These are phyloP conservation scores for Sciurus vulgaris DNA, from an alignment of 2,797 vertebrate species.

Conservation along the genomic window DNA sequence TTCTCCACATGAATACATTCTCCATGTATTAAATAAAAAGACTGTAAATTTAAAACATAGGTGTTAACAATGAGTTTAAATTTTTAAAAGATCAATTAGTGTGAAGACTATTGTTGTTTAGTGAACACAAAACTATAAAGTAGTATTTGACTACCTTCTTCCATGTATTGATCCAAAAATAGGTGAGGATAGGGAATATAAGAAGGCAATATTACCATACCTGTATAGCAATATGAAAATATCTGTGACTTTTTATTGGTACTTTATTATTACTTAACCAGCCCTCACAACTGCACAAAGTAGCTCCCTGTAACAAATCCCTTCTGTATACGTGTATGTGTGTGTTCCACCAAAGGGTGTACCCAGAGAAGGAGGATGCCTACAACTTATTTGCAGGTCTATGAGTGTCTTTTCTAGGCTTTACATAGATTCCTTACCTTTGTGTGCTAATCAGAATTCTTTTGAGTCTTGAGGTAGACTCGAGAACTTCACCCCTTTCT, in stretches of 20 bases:
- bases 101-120: neutral
- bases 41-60: neutral
- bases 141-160: constrained; percentile 19
- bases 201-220: neutral
- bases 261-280: neutral
- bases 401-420: neutral
- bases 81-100: neutral
- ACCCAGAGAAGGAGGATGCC: too few relatives aligned
- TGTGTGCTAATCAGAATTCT: neutral
- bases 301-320: neutral
- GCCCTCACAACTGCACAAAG: too few relatives aligned
- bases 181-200: neutral
- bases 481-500: too few relatives aligned
- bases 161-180: neutral
- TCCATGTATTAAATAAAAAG: neutral
- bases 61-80: neutral
- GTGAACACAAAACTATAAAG: neutral
- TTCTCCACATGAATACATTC: too few relatives aligned
- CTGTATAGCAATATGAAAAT: neutral
- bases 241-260: neutral
- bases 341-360: too few relatives aligned
- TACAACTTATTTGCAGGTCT: too few relatives aligned
- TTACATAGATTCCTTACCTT: neutral
- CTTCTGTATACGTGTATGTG: neutral
- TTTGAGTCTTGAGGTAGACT: too few relatives aligned